These are phyloP conservation scores for Netta rufina DNA, from an alignment of 2,797 vertebrate genomes.

Conservation along the genomic window DNA sequence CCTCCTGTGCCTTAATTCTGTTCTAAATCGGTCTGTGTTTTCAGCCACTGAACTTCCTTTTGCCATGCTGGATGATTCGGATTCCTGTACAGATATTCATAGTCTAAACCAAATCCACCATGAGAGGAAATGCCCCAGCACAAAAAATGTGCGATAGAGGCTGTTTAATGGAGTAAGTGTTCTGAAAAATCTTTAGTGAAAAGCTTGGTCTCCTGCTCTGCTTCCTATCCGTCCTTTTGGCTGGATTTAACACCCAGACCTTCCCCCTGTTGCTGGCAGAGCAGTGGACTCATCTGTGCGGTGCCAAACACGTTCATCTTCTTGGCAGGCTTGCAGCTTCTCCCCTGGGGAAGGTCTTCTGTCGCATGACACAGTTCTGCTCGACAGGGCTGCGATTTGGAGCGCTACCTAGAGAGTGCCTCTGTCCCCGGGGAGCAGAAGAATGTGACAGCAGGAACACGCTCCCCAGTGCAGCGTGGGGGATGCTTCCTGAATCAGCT, in stretches of 20 bases:
- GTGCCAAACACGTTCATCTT: slow-evolving; percentile 2
- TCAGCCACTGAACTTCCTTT: background rate
- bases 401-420: background rate
- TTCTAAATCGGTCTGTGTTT: background rate
- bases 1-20: background rate
- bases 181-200: background rate
- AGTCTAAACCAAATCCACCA: background rate
- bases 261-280: background rate
- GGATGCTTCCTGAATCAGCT: slow-evolving; percentile 12
- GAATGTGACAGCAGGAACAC: background rate
- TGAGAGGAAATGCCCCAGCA: background rate
- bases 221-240: background rate
- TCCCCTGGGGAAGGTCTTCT: background rate
- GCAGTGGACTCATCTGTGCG: background rate
- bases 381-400: background rate
- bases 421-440: background rate
- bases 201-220: background rate
- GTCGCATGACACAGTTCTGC: background rate
- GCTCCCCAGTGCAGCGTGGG: background rate
- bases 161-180: background rate
- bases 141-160: background rate
- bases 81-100: background rate
- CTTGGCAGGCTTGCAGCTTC: background rate
- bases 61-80: background rate
- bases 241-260: background rate